phyloP scores from a whole-genome alignment of 1,140 invertebrate species.

The Euschistus heros region DNA sequence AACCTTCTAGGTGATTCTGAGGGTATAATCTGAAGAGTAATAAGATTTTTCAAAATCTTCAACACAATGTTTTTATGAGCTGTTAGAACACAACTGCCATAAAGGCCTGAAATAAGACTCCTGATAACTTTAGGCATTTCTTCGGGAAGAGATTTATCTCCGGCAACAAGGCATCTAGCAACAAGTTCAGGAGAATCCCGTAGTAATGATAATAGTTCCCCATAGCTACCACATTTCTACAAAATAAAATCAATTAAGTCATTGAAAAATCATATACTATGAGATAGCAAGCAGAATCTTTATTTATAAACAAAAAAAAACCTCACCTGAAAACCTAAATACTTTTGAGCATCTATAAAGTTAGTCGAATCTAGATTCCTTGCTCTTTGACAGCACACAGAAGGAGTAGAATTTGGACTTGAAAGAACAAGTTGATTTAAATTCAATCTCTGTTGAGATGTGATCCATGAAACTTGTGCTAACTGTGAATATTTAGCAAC shows the following conservation, averaged over 20 bases:
- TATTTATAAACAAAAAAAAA: background rate
- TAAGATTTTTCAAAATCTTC: slow-evolving; percentile 65
- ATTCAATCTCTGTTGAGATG: slow-evolving; percentile 74
- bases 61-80: slow-evolving; percentile 73
- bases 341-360: slow-evolving; percentile 82
- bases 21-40: slow-evolving; percentile 68
- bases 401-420: slow-evolving; percentile 57
- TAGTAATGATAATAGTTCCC: slow-evolving; percentile 66
- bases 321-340: slow-evolving; percentile 61
- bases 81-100: slow-evolving; percentile 65
- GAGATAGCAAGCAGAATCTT: background rate
- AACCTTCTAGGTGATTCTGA: slow-evolving; percentile 71
- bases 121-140: slow-evolving; percentile 55
- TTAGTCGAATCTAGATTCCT: slow-evolving; percentile 64
- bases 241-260: slow-evolving; percentile 28
- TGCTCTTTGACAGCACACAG: slow-evolving; percentile 62
- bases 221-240: slow-evolving; percentile 62
- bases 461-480: slow-evolving; percentile 78
- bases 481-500: slow-evolving; percentile 48
- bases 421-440: slow-evolving; percentile 68
- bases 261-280: background rate
- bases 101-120: slow-evolving; percentile 69
- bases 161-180: slow-evolving; percentile 66
- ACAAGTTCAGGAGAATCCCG: slow-evolving; percentile 69
- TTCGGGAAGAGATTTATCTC: slow-evolving; percentile 53